A percentile compares a stretch with the other conserved stretches of the same genome.
Evolutionary conservation across 2,888 invertebrate species (phyloP).

Genomic region (Graphium colonna): DNA sequence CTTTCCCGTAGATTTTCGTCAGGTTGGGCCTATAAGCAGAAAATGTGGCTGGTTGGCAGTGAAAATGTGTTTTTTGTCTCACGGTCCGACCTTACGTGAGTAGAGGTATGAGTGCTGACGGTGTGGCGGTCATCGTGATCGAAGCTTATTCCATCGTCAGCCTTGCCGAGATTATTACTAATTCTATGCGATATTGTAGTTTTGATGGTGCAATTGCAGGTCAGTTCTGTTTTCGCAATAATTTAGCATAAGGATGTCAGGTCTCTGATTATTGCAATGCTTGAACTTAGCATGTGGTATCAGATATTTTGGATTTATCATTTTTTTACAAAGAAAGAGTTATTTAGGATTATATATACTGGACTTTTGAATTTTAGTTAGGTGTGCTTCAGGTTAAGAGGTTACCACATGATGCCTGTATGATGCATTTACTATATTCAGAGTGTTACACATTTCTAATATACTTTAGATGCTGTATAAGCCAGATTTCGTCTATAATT

Average conservation of each 20-base stretch:
- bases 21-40: slow-evolving; percentile 39
- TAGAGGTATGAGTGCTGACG: slow-evolving; percentile 43
- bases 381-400: slow-evolving; percentile 18
- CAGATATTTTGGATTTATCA: background rate
- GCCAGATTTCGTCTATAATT: no score
- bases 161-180: slow-evolving; percentile 32
- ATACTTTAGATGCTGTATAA: background rate
- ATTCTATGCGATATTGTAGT: slow-evolving; percentile 35
- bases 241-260: slow-evolving; percentile 31
- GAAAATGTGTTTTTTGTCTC: slow-evolving; percentile 53
- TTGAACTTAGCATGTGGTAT: slow-evolving; percentile 23
- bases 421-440: background rate
- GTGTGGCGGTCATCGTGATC: slow-evolving; percentile 49
- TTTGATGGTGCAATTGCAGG: slow-evolving; percentile 44
- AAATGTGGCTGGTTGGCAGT: slow-evolving; percentile 37
- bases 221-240: slow-evolving; percentile 41
- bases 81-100: slow-evolving; percentile 56
- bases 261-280: slow-evolving; percentile 24
- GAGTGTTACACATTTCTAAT: background rate
- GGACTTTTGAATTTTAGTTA: background rate
- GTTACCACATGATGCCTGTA: slow-evolving; percentile 11
- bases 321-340: background rate
- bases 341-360: background rate
- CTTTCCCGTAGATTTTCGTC: slow-evolving; percentile 61
- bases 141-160: slow-evolving; percentile 38